Conservation (phyloP, 2,797 vertebrate species). For the Geotria australis region DNA sequence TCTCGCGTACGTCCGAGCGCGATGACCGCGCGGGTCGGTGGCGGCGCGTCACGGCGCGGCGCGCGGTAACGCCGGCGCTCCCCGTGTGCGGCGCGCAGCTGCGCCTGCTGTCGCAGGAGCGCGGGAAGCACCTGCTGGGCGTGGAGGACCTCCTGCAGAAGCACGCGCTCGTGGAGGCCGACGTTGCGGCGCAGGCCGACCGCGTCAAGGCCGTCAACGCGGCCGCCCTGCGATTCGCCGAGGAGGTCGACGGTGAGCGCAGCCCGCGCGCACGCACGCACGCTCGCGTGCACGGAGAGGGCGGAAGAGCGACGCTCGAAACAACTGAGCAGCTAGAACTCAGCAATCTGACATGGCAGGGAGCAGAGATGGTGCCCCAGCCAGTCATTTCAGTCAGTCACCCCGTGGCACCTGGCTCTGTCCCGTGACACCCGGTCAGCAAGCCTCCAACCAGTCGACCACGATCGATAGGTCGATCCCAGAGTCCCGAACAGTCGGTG, state of each 20-base stretch:
- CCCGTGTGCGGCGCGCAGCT: conserved; percentile 13
- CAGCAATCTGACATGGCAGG: no score
- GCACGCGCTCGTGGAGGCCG: conserved; percentile 59
- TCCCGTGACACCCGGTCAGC: no score
- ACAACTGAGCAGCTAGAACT: no score
- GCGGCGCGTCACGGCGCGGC: no score
- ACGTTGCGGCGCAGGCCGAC: conserved; percentile 60
- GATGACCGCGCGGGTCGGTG: no score
- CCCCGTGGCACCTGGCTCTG: no score
- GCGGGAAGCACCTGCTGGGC: conserved; percentile 59
- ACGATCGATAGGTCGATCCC: no score
- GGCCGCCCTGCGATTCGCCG: conserved; percentile 34
- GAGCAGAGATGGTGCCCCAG: no score
- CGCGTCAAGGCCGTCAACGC: conserved; percentile 35
- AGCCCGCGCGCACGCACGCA: neutral
- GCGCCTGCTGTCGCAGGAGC: conserved; percentile 53
- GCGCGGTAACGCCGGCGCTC: accelerated
- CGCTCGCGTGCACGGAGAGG: neutral
- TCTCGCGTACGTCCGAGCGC: no score
- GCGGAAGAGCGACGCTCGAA: neutral
- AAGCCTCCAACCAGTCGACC: no score
- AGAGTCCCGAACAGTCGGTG: no score
- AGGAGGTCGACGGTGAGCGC: conserved; percentile 28
- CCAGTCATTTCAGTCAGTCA: no score
- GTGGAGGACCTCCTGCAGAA: conserved; percentile 73